phyloP scores from a whole-genome alignment of 2,797 vertebrate species.

The Danionella dracula region DNA sequence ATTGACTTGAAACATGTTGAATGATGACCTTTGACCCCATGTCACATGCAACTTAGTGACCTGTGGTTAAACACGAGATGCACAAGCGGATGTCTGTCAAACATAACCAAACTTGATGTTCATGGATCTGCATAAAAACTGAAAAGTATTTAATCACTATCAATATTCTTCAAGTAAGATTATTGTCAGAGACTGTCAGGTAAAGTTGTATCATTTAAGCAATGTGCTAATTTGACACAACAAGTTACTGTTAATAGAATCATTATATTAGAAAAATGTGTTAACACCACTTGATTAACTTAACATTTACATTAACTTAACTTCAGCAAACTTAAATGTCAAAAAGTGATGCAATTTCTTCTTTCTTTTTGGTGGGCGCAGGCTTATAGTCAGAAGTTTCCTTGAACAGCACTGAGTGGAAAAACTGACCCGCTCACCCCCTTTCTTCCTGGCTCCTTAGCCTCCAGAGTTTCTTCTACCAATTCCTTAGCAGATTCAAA shows the following conservation, averaged over 20 bases:
- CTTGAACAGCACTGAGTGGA: constrained; percentile 39
- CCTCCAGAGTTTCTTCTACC: constrained; percentile 18
- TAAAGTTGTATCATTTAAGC: too few relatives aligned
- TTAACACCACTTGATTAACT: too few relatives aligned
- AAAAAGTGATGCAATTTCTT: background rate
- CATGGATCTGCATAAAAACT: background rate
- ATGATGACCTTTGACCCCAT: constrained; percentile 10
- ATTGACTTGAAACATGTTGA: constrained; percentile 19
- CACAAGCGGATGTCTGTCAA: constrained; percentile 7
- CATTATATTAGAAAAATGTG: too few relatives aligned
- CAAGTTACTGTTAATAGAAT: too few relatives aligned
- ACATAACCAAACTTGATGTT: background rate
- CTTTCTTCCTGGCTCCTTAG: constrained; percentile 5
- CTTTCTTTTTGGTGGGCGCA: constrained; percentile 18
- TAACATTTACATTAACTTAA: too few relatives aligned
- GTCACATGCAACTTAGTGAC: constrained; percentile 14
- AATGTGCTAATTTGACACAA: too few relatives aligned
- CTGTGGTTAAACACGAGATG: constrained; percentile 12
- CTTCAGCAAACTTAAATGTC: too few relatives aligned
- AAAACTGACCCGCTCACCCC: constrained; percentile 36
- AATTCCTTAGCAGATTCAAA: constrained; percentile 16
- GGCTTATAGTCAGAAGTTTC: constrained; percentile 24
- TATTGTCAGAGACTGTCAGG: too few relatives aligned
- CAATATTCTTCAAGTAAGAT: background rate
- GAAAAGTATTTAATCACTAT: background rate